Conservation (phyloP, 1,140 invertebrate genomes). For the Nomia melanderi region DNA sequence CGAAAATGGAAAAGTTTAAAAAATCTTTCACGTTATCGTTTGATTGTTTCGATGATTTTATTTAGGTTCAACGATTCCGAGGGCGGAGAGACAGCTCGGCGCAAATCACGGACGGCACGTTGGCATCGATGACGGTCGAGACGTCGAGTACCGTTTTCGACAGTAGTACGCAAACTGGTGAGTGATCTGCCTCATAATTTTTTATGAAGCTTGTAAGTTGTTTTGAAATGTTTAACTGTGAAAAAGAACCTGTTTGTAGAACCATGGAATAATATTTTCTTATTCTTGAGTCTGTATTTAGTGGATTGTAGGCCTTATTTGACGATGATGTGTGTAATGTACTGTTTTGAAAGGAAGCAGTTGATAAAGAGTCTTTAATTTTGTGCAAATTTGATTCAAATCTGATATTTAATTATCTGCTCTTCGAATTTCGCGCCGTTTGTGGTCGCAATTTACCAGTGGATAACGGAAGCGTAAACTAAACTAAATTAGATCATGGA, state of each 20-base stretch:
- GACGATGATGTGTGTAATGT: no score
- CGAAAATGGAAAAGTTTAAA: no score
- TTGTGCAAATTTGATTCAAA: not conserved
- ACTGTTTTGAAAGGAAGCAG: not conserved
- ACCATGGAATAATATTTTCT: no score
- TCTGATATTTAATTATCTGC: not conserved
- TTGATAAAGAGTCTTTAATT: not conserved
- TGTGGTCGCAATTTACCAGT: not conserved
- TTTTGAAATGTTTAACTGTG: no score
- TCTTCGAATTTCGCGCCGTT: not conserved
- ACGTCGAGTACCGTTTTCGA: slow-evolving; percentile 95
- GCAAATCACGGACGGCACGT: slow-evolving; percentile 95
- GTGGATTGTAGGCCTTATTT: no score
- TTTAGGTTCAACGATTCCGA: slow-evolving; percentile 83
- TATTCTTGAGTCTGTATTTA: no score
- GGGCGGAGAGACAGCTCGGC: slow-evolving; percentile 92
- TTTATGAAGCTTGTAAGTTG: no score
- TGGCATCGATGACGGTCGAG: slow-evolving; percentile 95
- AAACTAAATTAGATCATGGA: no score
- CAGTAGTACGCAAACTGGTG: slow-evolving; percentile 95
- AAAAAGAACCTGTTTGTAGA: not conserved
- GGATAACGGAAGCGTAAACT: not conserved
- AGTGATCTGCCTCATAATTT: slow-evolving; percentile 74
- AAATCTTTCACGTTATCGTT: no score
- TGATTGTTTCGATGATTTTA: not conserved